These are phyloP conservation scores for Drosophila tanythrix DNA, from an alignment of 2,888 invertebrate species.

Conservation along the genomic window DNA sequence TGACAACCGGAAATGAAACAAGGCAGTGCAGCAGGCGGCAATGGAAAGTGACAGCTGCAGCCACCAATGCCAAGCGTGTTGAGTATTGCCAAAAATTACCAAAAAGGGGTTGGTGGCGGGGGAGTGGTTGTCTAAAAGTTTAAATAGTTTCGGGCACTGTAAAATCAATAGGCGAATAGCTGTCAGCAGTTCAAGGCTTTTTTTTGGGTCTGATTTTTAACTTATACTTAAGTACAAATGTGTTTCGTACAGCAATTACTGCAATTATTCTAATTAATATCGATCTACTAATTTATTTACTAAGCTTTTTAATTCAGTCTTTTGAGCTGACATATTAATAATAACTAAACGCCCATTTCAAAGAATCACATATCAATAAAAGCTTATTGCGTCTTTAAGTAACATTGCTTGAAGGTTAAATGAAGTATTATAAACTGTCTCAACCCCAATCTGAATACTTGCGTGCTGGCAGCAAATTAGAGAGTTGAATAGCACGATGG, in stretches of 20 bases:
- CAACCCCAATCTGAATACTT: constrained; percentile 1
- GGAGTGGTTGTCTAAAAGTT: constrained; percentile 11
- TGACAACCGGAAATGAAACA: constrained; percentile 59
- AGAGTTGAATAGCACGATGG: constrained; percentile 25
- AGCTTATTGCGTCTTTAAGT: constrained; percentile 28
- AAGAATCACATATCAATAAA: constrained; percentile 8
- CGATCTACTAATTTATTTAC: neutral
- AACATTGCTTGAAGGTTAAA: constrained; percentile 21
- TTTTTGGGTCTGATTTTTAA: neutral
- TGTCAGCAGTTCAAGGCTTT: constrained; percentile 41
- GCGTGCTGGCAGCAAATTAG: constrained; percentile 36
- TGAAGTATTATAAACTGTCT: constrained; percentile 9
- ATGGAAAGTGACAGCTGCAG: constrained; percentile 48
- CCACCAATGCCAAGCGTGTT: constrained; percentile 30
- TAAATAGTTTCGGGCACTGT: constrained; percentile 27
- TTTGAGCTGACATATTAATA: neutral
- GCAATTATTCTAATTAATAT: neutral
- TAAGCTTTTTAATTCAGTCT: neutral
- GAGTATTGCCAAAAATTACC: neutral
- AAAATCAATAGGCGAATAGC: constrained; percentile 49
- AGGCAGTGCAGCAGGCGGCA: constrained; percentile 30
- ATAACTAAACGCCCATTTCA: neutral
- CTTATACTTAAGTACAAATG: neutral
- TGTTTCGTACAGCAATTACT: neutral
- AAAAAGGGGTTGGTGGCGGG: neutral